Conservation (phyloP, 1,140 invertebrate genomes). For the Rhopalosiphum padi region DNA sequence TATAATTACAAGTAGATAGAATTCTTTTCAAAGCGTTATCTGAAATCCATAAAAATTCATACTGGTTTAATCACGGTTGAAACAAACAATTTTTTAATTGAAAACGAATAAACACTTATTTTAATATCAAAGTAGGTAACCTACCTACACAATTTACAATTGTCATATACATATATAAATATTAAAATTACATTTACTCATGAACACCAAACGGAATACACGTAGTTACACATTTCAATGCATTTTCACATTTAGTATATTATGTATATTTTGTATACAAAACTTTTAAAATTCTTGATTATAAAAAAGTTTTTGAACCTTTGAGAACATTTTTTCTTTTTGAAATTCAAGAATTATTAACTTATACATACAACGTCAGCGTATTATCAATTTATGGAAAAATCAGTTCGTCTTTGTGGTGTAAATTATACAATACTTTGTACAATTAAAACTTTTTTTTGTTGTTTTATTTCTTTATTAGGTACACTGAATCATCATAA, state of each 20-base stretch:
- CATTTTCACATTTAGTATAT: neutral
- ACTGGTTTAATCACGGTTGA: neutral
- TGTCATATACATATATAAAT: neutral
- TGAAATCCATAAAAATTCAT: neutral
- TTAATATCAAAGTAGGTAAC: neutral
- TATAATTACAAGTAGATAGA: neutral
- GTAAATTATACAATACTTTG: neutral
- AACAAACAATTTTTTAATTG: neutral
- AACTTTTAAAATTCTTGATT: slow-evolving; percentile 14
- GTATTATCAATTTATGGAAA: slow-evolving; percentile 1
- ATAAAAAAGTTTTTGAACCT: neutral
- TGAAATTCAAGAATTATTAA: slow-evolving; percentile 8
- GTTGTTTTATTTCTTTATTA: neutral
- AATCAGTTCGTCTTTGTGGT: neutral
- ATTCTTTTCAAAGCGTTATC: neutral
- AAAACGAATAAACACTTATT: neutral
- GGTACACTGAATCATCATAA: neutral
- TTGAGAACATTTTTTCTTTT: neutral
- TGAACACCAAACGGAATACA: neutral
- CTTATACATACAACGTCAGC: neutral
- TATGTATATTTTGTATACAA: neutral
- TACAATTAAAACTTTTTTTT: slow-evolving; percentile 12
- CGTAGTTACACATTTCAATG: neutral
- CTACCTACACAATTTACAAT: neutral
- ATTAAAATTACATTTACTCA: neutral